phyloP scores from a whole-genome alignment of 1,140 invertebrate genomes.

The Drosophila ficusphila region DNA sequence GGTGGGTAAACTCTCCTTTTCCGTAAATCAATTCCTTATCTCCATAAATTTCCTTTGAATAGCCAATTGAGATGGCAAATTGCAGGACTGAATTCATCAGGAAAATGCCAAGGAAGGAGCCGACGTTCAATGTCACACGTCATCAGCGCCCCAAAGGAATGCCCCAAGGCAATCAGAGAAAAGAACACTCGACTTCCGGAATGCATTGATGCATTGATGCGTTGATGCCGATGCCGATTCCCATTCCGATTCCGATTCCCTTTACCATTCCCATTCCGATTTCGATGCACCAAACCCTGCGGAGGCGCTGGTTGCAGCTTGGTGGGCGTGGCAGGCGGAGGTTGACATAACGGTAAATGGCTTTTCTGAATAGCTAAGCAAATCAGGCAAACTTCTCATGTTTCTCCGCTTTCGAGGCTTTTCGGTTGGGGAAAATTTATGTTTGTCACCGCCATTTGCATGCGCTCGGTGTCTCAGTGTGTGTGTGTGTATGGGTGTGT shows the following conservation, averaged over 20 bases:
- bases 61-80: slow-evolving; percentile 63
- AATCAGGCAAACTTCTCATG: slow-evolving; percentile 59
- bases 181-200: slow-evolving; percentile 63
- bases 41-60: slow-evolving; percentile 11
- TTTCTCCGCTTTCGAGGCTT: slow-evolving; percentile 1
- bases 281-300: slow-evolving; percentile 15
- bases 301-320: background rate
- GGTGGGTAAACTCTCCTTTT: background rate
- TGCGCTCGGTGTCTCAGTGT: slow-evolving; percentile 12
- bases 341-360: slow-evolving; percentile 70
- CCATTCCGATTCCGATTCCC: background rate
- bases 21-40: slow-evolving; percentile 16
- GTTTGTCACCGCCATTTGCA: slow-evolving; percentile 46
- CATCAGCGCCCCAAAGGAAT: slow-evolving; percentile 51
- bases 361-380: slow-evolving; percentile 69
- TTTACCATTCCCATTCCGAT: background rate
- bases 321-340: background rate
- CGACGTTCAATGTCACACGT: slow-evolving; percentile 80
- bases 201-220: slow-evolving; percentile 58
- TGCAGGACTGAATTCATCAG: slow-evolving; percentile 40
- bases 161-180: slow-evolving; percentile 41
- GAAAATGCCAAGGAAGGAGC: slow-evolving; percentile 45
- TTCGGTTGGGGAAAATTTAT: slow-evolving; percentile 26
- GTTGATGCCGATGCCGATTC: slow-evolving; percentile 19
- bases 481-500: slow-evolving; percentile 26